These are phyloP conservation scores for Melopsittacus undulatus DNA, from an alignment of 2,797 vertebrate genomes.

Conservation along the genomic window DNA sequence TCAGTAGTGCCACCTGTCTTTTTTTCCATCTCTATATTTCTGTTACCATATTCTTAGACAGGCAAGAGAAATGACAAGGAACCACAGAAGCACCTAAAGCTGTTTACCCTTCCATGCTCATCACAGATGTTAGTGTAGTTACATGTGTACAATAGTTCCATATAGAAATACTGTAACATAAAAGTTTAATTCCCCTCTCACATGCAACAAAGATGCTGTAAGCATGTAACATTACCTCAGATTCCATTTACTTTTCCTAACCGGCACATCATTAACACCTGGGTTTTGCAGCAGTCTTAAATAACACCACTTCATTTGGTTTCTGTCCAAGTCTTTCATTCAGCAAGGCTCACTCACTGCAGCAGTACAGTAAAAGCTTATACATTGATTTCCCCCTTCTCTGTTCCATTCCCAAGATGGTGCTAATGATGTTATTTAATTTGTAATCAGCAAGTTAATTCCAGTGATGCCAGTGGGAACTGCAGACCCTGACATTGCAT, in stretches of 20 bases:
- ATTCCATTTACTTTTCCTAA: background rate
- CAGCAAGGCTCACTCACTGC: background rate
- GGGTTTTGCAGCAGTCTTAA: background rate
- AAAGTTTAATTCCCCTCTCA: background rate
- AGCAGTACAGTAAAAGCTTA: background rate
- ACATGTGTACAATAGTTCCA: background rate
- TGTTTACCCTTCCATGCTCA: background rate
- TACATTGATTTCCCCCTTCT: background rate
- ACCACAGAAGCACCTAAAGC: background rate
- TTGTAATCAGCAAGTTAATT: background rate
- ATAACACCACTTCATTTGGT: background rate
- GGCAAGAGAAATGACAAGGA: background rate
- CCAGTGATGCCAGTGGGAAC: background rate
- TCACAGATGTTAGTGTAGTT: background rate
- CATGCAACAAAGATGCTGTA: background rate
- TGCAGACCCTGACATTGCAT: background rate
- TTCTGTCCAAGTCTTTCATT: background rate
- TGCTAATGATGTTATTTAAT: rapidly evolving
- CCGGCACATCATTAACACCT: background rate
- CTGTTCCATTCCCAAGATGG: background rate
- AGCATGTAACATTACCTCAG: background rate
- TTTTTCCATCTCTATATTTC: background rate
- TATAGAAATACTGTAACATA: background rate
- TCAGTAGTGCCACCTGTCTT: background rate
- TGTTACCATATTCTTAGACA: background rate